Conservation (phyloP, 2,113 vertebrate species). For the Hypomesus transpacificus region DNA sequence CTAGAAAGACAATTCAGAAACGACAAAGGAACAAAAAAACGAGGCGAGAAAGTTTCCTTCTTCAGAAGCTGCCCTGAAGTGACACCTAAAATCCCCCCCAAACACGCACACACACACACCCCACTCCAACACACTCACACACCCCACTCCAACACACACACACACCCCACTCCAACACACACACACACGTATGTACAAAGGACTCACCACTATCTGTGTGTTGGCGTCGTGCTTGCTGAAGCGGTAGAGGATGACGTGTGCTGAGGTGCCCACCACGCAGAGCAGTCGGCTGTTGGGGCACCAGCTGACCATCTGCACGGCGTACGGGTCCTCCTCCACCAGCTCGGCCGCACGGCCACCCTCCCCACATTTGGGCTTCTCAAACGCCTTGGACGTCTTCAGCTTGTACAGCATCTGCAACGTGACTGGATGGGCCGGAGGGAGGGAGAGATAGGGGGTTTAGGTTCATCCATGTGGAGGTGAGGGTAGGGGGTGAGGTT, state of each 20-base stretch:
- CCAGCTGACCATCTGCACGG: slow-evolving; percentile 95
- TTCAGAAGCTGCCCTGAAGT: too few species aligned
- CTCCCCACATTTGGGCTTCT: slow-evolving; percentile 83
- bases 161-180: neutral
- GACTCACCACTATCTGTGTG: slow-evolving; percentile 88
- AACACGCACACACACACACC: too few species aligned
- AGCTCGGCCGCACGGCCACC: slow-evolving; percentile 82
- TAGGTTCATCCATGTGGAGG: neutral
- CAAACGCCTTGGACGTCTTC: slow-evolving; percentile 96
- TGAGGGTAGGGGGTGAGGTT: too few species aligned
- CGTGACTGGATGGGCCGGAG: slow-evolving; percentile 80
- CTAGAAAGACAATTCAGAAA: too few species aligned
- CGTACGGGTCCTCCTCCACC: slow-evolving; percentile 93
- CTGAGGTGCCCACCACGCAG: slow-evolving; percentile 92
- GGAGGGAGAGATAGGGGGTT: slow-evolving; percentile 7
- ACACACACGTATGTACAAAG: neutral
- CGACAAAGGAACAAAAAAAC: too few species aligned
- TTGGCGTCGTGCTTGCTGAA: slow-evolving; percentile 95
- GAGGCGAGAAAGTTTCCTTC: too few species aligned
- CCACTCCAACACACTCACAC: too few species aligned
- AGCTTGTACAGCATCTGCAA: slow-evolving; percentile 98
- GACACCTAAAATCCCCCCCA: too few species aligned
- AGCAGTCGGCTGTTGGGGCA: slow-evolving; percentile 95
- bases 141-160: too few species aligned
- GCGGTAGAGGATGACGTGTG: slow-evolving; percentile 90